A percentile compares a stretch with the other conserved stretches of the same genome.
phyloP scores from a whole-genome alignment of 2,888 invertebrate genomes.

The Tiphia femorata region DNA sequence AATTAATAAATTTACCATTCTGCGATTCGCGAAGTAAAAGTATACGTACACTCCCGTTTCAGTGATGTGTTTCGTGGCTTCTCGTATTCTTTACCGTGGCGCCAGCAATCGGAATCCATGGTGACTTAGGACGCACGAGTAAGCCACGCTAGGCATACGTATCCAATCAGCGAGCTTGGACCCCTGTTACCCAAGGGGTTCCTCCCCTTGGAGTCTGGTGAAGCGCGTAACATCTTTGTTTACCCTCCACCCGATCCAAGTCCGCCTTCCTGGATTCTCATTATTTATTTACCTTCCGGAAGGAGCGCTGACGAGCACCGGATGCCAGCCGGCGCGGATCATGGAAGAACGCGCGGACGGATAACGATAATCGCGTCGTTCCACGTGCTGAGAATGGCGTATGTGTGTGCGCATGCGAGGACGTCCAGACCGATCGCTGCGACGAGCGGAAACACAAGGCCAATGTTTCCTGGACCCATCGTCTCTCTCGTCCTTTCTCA shows the following conservation, averaged over 20 bases:
- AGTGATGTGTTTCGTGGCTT: too few species aligned
- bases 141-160: too few species aligned
- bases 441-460: neutral
- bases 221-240: slow-evolving; percentile 14
- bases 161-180: too few species aligned
- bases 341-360: slow-evolving; percentile 32
- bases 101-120: too few species aligned
- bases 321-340: slow-evolving; percentile 25
- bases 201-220: neutral
- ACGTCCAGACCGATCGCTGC: neutral
- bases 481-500: neutral
- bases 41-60: too few species aligned
- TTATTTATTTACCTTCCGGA: slow-evolving; percentile 43
- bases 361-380: slow-evolving; percentile 21
- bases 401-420: slow-evolving; percentile 18
- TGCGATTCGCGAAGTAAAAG: too few species aligned
- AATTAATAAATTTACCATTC: too few species aligned
- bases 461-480: slow-evolving; percentile 10
- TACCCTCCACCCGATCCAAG: slow-evolving; percentile 6
- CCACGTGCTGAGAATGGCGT: slow-evolving; percentile 7
- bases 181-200: too few species aligned
- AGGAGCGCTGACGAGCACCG: slow-evolving; percentile 28
- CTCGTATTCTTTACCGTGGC: too few species aligned
- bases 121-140: too few species aligned
- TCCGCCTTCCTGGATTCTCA: slow-evolving; percentile 13